Evolutionary conservation across 1,140 invertebrate genomes (phyloP).

Genomic region (Pogonomyrmex barbatus): DNA sequence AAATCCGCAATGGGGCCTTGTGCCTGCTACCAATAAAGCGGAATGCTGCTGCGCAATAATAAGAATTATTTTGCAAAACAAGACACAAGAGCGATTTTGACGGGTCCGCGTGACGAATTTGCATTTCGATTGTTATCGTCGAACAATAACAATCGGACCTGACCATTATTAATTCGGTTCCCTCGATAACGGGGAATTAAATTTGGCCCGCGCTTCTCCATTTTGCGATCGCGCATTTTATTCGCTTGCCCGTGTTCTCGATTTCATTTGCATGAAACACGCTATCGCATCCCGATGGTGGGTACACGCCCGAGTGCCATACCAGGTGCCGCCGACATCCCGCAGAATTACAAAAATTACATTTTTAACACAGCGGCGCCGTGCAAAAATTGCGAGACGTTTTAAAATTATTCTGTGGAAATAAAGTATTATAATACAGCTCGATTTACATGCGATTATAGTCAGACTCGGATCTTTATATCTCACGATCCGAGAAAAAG

Average conservation of each 20-base stretch:
- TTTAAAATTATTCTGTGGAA: background rate
- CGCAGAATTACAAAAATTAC: conserved; percentile 47
- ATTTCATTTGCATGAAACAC: conserved; percentile 64
- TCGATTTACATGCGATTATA: background rate
- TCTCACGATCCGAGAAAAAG: background rate
- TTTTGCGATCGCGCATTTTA: conserved; percentile 53
- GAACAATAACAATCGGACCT: conserved; percentile 46
- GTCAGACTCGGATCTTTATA: background rate
- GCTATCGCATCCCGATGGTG: conserved; percentile 36
- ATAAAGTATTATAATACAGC: conserved; percentile 5
- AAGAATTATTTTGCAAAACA: conserved; percentile 49
- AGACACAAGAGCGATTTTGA: conserved; percentile 28
- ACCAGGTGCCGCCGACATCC: conserved; percentile 43
- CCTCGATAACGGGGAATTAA: conserved; percentile 53
- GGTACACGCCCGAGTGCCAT: background rate
- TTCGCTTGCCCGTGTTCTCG: conserved; percentile 45
- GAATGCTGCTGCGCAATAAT: conserved; percentile 21
- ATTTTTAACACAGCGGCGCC: conserved; percentile 16
- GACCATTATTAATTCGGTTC: conserved; percentile 55
- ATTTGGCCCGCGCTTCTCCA: conserved; percentile 42
- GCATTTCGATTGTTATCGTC: conserved; percentile 55
- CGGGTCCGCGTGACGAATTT: conserved; percentile 38
- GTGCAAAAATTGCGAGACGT: conserved; percentile 7
- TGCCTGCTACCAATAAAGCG: background rate
- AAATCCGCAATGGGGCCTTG: conserved; percentile 1